These are phyloP conservation scores for Rhynchotus rufescens DNA, from an alignment of 2,797 vertebrate species.

Conservation along the genomic window DNA sequence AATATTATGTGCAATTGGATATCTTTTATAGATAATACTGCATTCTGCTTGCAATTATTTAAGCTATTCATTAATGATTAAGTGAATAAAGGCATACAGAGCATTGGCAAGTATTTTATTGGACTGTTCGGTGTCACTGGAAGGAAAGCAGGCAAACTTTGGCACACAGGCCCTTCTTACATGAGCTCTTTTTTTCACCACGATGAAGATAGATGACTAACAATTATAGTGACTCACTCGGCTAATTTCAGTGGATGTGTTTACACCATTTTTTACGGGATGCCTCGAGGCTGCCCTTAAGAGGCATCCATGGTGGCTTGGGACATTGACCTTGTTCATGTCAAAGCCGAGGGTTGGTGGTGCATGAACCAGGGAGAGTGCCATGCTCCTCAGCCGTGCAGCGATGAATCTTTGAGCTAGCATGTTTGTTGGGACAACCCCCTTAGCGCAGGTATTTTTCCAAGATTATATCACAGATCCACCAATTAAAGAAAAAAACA, in stretches of 20 bases:
- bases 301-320: background rate
- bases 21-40: background rate
- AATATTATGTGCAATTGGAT: background rate
- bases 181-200: background rate
- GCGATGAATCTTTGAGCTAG: background rate
- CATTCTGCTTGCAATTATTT: background rate
- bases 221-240: background rate
- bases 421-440: background rate
- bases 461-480: background rate
- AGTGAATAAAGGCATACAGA: background rate
- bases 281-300: background rate
- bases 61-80: constrained; percentile 10
- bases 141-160: background rate
- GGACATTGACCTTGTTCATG: background rate
- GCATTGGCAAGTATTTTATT: background rate
- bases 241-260: background rate
- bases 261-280: background rate
- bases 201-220: background rate
- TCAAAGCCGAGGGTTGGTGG: background rate
- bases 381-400: background rate
- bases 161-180: background rate
- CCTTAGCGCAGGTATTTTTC: background rate
- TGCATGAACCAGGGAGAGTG: background rate
- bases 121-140: background rate
- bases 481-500: background rate